Base-by-base conservation (phyloP, 2,797 vertebrate genomes). In the Oophaga sylvatica region DNA sequence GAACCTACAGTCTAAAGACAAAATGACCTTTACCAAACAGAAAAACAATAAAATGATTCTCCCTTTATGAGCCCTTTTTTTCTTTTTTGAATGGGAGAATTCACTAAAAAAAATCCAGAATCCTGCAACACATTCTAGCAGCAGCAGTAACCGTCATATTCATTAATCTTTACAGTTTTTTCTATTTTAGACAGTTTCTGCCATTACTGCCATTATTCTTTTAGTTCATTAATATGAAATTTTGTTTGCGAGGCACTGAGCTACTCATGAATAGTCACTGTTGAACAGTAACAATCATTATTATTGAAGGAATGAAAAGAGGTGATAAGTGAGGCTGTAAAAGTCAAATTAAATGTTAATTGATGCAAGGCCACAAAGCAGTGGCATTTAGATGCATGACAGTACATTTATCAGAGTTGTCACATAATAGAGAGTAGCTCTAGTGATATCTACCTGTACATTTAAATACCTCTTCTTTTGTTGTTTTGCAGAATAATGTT, bases 321-420 rank as follows among this genome's bases (percentile, higher is more conserved):
- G 89, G 91, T 90, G 93, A 92, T 94, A 93, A 94, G 92, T 92
- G 92, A 94, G 91, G 91, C 90, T 93, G 92, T 92, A 92, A 94
- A 94, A 95, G 93, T 94, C 91, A 93, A 92, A 94, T 93, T 91
- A 94, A 94, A 93, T 95, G 93, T 94, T 95, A 94, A 95, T 94
- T 94, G 93, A 94, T 94, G 93, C 93, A 91, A 90, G 89, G 91
- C 90, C 88, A 92, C 90, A 94, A 91, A 89, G 90, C 91, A 88
- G 87, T 60, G 90, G 73, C 88, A 89, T 92, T 92, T 89, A 91
- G 90, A 91, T 71, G 80, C 84, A 86, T 89, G 90, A 91, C 85
- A 82, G 88, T 93, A 56, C 63, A 80, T 94, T 93, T 91, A 92
- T 94, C 92, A 91, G 90, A 88, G 86, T 87, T 92, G 91, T 93